Conservation (phyloP, 2,113 vertebrate genomes). For the Grantiella picta region DNA sequence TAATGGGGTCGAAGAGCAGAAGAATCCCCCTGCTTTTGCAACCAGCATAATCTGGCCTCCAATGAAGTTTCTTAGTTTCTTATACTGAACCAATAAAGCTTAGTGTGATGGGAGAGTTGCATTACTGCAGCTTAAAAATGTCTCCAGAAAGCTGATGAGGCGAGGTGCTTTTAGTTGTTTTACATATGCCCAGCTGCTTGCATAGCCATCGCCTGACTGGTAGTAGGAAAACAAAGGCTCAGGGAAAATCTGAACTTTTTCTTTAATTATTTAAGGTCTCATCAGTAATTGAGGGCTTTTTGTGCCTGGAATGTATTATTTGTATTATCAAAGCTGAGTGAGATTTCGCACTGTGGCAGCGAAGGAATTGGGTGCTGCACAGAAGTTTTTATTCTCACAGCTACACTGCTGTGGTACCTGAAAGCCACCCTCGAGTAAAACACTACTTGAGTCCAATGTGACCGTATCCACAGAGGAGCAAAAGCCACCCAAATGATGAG, state of each 20-base stretch:
- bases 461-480: not conserved
- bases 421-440: not conserved
- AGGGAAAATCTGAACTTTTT: slow-evolving; percentile 66
- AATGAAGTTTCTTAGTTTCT: slow-evolving; percentile 86
- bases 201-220: not conserved
- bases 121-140: slow-evolving; percentile 73
- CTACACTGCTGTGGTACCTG: not conserved
- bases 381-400: not conserved
- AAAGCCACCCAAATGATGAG: not conserved
- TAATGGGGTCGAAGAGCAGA: slow-evolving; percentile 73
- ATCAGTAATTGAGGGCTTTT: not conserved
- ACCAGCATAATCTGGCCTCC: slow-evolving; percentile 82
- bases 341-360: not conserved
- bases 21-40: slow-evolving; percentile 67
- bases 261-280: not conserved
- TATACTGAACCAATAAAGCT: slow-evolving; percentile 81
- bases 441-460: not conserved
- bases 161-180: slow-evolving; percentile 43
- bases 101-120: slow-evolving; percentile 73
- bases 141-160: slow-evolving; percentile 64
- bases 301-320: not conserved
- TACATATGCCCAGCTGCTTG: slow-evolving; percentile 32
- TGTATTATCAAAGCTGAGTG: not conserved
- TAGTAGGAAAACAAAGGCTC: slow-evolving; percentile 32
- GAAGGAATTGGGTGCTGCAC: not conserved